Conservation (phyloP, 2,113 vertebrate species). For the Burhinus oedicnemus region DNA sequence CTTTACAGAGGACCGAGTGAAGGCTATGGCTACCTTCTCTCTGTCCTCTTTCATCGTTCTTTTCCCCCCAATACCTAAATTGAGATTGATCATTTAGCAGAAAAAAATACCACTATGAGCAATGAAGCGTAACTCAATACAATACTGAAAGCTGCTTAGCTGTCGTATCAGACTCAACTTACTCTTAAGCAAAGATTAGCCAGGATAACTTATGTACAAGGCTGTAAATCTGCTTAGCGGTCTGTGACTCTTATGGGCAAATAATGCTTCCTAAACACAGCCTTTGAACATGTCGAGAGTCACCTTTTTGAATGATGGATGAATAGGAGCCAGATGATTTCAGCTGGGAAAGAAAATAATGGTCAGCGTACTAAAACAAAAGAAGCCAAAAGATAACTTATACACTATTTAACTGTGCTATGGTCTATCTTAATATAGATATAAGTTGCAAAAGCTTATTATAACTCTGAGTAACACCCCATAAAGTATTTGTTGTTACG, state of each 20-base stretch:
- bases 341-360: not conserved
- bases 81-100: slow-evolving; percentile 10
- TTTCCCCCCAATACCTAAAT: not conserved
- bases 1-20: not conserved
- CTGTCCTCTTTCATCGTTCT: not conserved
- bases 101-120: not conserved
- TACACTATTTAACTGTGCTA: not conserved
- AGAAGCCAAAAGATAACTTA: not conserved
- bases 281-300: not conserved
- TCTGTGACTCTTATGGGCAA: slow-evolving; percentile 20
- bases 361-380: not conserved
- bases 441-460: not conserved
- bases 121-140: not conserved
- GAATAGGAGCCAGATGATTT: not conserved
- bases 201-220: slow-evolving; percentile 29
- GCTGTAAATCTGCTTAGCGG: slow-evolving; percentile 60
- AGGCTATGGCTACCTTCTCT: not conserved
- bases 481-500: not conserved
- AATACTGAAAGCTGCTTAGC: slow-evolving; percentile 28
- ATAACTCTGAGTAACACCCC: not conserved
- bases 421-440: not conserved
- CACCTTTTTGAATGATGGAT: slow-evolving; percentile 17
- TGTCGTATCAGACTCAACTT: slow-evolving; percentile 10
- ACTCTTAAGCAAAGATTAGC: slow-evolving; percentile 65
- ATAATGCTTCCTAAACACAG: slow-evolving; percentile 43